Evolutionary conservation across 2,888 invertebrate species (phyloP).

Genomic region (Drosophila pegasa): DNA sequence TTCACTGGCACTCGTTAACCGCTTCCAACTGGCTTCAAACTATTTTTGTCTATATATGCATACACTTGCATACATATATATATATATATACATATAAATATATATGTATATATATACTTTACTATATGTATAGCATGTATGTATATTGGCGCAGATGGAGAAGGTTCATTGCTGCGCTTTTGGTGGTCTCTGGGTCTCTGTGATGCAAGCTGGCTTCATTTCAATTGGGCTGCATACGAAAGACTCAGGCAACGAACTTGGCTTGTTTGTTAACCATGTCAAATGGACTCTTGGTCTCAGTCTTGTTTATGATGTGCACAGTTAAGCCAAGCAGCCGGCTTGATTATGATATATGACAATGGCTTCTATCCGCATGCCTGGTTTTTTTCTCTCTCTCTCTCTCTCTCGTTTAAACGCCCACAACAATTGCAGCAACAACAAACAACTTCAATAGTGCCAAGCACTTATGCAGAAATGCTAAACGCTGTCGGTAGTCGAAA

Average conservation of each 20-base stretch:
- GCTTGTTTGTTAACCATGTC: conserved; percentile 53
- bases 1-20: conserved; percentile 69
- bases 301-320: conserved; percentile 56
- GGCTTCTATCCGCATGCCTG: conserved; percentile 31
- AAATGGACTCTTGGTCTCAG: conserved; percentile 40
- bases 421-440: conserved; percentile 27
- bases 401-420: conserved; percentile 50
- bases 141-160: conserved; percentile 2
- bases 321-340: conserved; percentile 53
- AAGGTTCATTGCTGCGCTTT: conserved; percentile 29
- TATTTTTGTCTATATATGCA: background rate
- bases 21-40: conserved; percentile 14
- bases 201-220: conserved; percentile 53
- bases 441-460: conserved; percentile 36
- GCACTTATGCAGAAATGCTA: conserved; percentile 69
- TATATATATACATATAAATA: background rate
- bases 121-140: background rate
- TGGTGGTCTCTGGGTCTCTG: conserved; percentile 62
- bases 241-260: conserved; percentile 74
- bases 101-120: background rate
- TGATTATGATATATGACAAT: conserved; percentile 74
- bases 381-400: background rate
- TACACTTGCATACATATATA: conserved; percentile 8
- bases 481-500: conserved; percentile 61
- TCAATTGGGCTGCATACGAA: conserved; percentile 50